Conservation (phyloP, 2,888 invertebrate genomes). For the Cybosia mesomella region DNA sequence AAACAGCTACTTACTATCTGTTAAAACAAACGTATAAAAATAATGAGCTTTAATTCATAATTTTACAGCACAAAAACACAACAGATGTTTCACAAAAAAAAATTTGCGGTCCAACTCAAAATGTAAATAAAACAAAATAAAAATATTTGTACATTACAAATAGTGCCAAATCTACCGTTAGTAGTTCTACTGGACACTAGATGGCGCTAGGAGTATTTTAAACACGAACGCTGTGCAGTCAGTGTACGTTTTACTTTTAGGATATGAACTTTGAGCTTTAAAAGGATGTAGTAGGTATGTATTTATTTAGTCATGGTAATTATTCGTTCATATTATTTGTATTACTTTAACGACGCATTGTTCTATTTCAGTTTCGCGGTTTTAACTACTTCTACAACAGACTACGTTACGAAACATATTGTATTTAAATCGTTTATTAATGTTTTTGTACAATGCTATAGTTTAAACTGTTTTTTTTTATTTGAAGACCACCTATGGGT, state of each 20-base stretch:
- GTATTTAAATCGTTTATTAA: neutral
- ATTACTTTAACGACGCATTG: conserved; percentile 3
- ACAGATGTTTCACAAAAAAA: neutral
- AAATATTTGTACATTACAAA: neutral
- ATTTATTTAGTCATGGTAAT: conserved; percentile 1
- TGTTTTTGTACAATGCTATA: too few relatives aligned
- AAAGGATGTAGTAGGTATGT: neutral
- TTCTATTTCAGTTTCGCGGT: neutral
- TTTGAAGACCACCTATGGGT: too few relatives aligned
- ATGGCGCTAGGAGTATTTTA: conserved; percentile 70
- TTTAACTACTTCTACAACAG: neutral
- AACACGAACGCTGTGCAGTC: neutral
- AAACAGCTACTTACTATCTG: too few relatives aligned
- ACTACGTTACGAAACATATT: too few relatives aligned
- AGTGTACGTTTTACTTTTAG: neutral
- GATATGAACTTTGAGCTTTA: neutral
- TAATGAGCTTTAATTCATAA: neutral
- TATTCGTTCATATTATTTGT: conserved; percentile 1
- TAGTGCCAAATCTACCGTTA: conserved; percentile 34
- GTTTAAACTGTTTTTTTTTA: too few relatives aligned
- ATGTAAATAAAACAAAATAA: conserved; percentile 21
- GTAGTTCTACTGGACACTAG: conserved; percentile 76
- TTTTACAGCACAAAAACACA: neutral
- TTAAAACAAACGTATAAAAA: neutral
- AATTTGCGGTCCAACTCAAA: neutral